Evolutionary conservation across 1,140 invertebrate genomes (phyloP), one percentile per base, ranked within the genome.

Genomic region (Hetaerina americana): DNA sequence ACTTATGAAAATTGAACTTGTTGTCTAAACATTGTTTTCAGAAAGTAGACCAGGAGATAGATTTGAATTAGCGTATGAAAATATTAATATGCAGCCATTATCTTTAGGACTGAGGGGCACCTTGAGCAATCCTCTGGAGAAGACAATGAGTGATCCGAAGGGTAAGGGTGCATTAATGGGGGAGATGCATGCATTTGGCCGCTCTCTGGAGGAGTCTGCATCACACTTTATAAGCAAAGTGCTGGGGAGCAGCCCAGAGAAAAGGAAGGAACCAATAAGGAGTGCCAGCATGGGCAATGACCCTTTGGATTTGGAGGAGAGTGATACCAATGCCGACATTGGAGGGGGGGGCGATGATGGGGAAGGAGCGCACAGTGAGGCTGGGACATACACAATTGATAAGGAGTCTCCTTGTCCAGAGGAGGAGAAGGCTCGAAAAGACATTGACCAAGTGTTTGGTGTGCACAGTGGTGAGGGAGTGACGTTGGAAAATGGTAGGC

Each of bases 301-400:
- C 15, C 40, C 40, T 18, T 57, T 57, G 40, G 40, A 57, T 18
- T 18, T 57, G 3, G 22, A 12, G 15, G 40, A 57, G 10, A n/a
- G 22, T 57, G 22, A 18, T n/a, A 57, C 40, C 22, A n/a, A 12
- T 57, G n/a, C n/a, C n/a, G 40, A 57, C 22, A 12, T 57, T 12
- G 40, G 40, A 18, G 40, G 40, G 22, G 40, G 40, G 15, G 40
- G 40, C 22, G 40, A 57, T 57, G 40, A 57, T 57, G 40, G 40
- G 2, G 40, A 57, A 57, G 40, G 40, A 57, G 40, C 40, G 2
- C 40, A 57, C 0, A 93, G 91, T 79, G 91, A 93, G 78, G 85
- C 90, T 5, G 93, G 93, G 27, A 96, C 93, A 0, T 96, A 95
- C 75, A 95, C 93, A 0, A 88, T 96, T 31, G 90, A 93, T 75